These are phyloP conservation scores for Podarcis muralis DNA, from an alignment of 2,113 vertebrate genomes.

Conservation along the genomic window DNA sequence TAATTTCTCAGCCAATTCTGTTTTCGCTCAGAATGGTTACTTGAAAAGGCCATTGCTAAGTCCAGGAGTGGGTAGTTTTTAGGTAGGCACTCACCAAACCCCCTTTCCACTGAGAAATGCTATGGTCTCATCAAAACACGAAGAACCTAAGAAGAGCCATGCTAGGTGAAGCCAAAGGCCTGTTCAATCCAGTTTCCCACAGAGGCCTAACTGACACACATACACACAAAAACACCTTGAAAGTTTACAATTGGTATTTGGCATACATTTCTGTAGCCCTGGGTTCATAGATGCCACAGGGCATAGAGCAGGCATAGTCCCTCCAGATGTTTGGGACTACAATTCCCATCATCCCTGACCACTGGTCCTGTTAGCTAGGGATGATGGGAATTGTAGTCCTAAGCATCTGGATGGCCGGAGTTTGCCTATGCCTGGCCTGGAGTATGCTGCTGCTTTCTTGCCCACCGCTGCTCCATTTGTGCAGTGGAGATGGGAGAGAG, in stretches of 20 bases:
- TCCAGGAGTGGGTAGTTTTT: background rate
- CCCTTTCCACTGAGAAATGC: background rate
- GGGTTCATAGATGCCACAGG: background rate
- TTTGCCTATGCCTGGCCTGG: too few relatives aligned
- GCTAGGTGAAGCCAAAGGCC: background rate
- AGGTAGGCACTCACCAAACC: background rate
- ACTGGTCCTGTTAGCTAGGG: too few relatives aligned
- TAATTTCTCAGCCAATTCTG: background rate
- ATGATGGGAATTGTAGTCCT: too few relatives aligned
- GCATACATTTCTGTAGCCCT: background rate
- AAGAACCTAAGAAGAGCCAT: background rate
- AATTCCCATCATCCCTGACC: too few relatives aligned
- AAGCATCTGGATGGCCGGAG: too few relatives aligned
- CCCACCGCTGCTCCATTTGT: background rate
- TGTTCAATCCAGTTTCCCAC: background rate
- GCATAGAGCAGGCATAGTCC: too few relatives aligned
- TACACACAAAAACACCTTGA: background rate
- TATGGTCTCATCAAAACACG: background rate
- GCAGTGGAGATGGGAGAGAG: background rate
- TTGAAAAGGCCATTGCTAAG: background rate
- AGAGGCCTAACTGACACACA: background rate
- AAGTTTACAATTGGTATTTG: background rate
- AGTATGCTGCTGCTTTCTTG: background rate
- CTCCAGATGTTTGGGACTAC: too few relatives aligned
- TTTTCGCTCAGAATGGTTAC: background rate